These are phyloP conservation scores for Coenonympha glycerion DNA, from an alignment of 2,888 invertebrate genomes.

Conservation along the genomic window DNA sequence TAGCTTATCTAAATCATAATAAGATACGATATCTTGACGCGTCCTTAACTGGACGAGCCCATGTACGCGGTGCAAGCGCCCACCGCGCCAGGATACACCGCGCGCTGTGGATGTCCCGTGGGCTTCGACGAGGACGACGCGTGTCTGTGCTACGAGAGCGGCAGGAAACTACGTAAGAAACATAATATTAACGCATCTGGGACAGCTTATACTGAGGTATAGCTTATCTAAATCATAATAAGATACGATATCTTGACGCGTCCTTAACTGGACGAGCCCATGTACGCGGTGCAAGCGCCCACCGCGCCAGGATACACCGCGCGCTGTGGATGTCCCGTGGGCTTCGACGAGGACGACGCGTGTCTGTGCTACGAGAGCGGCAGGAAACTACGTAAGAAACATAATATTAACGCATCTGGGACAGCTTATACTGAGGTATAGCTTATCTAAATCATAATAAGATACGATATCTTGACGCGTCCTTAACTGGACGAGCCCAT, in stretches of 20 bases:
- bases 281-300: constrained; percentile 40
- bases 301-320: too few relatives aligned
- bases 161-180: constrained; percentile 19
- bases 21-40: constrained; percentile 56
- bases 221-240: constrained; percentile 47
- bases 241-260: constrained; percentile 55
- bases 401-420: neutral
- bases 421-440: too few relatives aligned
- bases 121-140: constrained; percentile 46
- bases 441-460: constrained; percentile 45
- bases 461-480: constrained; percentile 53
- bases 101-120: constrained; percentile 50
- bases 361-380: constrained; percentile 43
- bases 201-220: too few relatives aligned
- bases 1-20: constrained; percentile 47
- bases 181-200: neutral
- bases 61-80: constrained; percentile 41
- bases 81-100: constrained; percentile 29
- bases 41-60: constrained; percentile 33
- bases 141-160: constrained; percentile 43
- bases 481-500: constrained; percentile 36
- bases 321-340: too few relatives aligned
- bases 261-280: constrained; percentile 33
- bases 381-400: constrained; percentile 18
- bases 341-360: constrained; percentile 42